Conservation (phyloP, 1,140 invertebrate species). For the Meloidogyne chitwoodi region DNA sequence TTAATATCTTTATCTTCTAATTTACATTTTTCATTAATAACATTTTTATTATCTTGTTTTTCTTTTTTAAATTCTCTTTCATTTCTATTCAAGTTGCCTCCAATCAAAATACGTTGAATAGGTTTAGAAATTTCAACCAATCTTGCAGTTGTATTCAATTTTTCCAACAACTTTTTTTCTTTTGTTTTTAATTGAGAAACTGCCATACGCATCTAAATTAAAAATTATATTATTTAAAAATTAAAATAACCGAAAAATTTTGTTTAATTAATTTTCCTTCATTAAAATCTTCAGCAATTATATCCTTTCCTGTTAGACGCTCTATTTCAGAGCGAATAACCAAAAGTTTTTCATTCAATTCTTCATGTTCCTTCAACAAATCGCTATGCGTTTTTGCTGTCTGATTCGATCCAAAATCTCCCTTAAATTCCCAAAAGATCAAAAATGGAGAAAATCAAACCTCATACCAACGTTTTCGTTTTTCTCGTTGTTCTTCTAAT, state of each 20-base stretch:
- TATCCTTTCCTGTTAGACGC: constrained; percentile 17
- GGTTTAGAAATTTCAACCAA: constrained; percentile 27
- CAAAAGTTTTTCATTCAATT: constrained; percentile 17
- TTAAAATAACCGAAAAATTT: constrained; percentile 29
- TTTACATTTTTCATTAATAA: background rate
- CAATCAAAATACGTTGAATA: background rate
- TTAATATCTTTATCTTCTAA: background rate
- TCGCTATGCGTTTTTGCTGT: constrained; percentile 26
- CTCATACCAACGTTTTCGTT: constrained; percentile 71
- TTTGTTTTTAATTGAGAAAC: constrained; percentile 29
- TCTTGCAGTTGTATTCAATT: constrained; percentile 8
- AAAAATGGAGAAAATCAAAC: constrained; percentile 16
- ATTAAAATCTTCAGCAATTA: background rate
- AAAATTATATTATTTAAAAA: background rate
- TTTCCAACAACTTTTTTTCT: constrained; percentile 20
- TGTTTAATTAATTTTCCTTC: background rate
- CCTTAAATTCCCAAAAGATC: background rate
- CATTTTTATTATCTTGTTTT: background rate
- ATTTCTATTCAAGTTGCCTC: background rate
- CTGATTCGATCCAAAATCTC: background rate
- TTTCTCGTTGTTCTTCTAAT: constrained; percentile 79
- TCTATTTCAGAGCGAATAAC: constrained; percentile 20
- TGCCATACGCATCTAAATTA: constrained; percentile 25
- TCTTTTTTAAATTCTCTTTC: background rate
- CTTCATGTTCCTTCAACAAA: constrained; percentile 16